These are phyloP conservation scores for Radopholus similis DNA, from an alignment of 1,140 invertebrate genomes.

Conservation along the genomic window DNA sequence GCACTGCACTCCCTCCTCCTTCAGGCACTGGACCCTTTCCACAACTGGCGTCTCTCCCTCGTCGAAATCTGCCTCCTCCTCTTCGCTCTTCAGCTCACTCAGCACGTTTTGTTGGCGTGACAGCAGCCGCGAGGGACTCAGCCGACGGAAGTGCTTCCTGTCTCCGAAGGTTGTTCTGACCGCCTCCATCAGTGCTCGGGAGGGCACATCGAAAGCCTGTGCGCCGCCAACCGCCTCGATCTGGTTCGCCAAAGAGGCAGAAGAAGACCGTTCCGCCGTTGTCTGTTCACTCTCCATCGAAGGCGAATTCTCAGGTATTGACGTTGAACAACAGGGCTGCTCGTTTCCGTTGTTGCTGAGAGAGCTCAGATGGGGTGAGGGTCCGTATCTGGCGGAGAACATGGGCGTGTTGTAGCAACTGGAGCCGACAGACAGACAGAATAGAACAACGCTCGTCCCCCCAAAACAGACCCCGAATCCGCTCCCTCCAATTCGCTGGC, in stretches of 20 bases:
- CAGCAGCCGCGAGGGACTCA: neutral
- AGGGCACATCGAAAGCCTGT: constrained; percentile 18
- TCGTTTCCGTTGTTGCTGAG: neutral
- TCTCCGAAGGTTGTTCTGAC: constrained; percentile 6
- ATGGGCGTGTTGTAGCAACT: constrained; percentile 47
- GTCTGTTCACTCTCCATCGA: neutral
- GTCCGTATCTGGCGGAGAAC: constrained; percentile 30
- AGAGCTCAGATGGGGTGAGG: constrained; percentile 1
- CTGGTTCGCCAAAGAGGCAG: neutral
- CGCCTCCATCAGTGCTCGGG: constrained; percentile 16
- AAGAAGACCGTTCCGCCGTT: neutral
- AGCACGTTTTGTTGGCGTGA: neutral
- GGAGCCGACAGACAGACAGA: too few relatives aligned
- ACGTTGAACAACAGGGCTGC: constrained; percentile 8
- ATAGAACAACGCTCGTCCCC: too few relatives aligned
- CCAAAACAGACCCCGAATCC: constrained; percentile 45
- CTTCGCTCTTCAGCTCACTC: neutral
- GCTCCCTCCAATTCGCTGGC: constrained; percentile 51
- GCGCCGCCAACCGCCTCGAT: neutral
- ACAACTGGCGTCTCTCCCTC: neutral
- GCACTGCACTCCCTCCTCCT: neutral
- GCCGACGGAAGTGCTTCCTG: neutral
- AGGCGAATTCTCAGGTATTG: neutral
- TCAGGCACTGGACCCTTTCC: neutral
- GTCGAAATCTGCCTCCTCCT: neutral